phyloP scores from a whole-genome alignment of 2,113 vertebrate genomes.

The Stercorarius parasiticus region DNA sequence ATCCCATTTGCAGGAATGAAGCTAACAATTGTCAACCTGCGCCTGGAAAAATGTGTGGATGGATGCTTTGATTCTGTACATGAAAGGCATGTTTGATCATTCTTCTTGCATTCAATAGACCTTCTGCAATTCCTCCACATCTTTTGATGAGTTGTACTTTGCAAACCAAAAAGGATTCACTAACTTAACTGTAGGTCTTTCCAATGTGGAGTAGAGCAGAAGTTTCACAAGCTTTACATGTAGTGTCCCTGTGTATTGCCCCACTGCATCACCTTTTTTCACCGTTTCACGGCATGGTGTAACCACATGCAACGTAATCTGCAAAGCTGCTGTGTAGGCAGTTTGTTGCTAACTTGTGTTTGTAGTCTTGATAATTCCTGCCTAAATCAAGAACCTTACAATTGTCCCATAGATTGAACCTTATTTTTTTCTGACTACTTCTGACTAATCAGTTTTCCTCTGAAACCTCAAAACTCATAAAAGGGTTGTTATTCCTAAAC shows the following conservation, averaged over 20 bases:
- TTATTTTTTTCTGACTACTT: background rate
- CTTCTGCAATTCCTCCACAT: background rate
- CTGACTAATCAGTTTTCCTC: background rate
- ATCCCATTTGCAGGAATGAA: background rate
- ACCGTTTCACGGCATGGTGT: background rate
- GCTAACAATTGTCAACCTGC: background rate
- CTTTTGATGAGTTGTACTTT: background rate
- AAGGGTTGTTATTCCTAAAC: background rate
- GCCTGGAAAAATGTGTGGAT: background rate
- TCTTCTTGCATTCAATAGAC: background rate
- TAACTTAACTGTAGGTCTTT: background rate
- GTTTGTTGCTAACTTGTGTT: background rate
- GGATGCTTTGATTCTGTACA: background rate
- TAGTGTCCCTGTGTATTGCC: background rate
- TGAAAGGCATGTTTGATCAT: background rate
- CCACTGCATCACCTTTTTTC: background rate
- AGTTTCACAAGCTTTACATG: background rate
- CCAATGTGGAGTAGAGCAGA: background rate
- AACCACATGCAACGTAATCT: background rate
- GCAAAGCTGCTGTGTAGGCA: background rate
- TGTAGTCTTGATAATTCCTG: background rate
- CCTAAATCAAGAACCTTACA: background rate
- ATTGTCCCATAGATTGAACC: background rate
- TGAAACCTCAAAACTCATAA: background rate
- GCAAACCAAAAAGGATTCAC: background rate